Percentiles rank a stretch among this genome's conserved stretches.
Conservation (phyloP, 53 echinoderm and acorn worm genomes). For the Holothuria leucospilota region DNA sequence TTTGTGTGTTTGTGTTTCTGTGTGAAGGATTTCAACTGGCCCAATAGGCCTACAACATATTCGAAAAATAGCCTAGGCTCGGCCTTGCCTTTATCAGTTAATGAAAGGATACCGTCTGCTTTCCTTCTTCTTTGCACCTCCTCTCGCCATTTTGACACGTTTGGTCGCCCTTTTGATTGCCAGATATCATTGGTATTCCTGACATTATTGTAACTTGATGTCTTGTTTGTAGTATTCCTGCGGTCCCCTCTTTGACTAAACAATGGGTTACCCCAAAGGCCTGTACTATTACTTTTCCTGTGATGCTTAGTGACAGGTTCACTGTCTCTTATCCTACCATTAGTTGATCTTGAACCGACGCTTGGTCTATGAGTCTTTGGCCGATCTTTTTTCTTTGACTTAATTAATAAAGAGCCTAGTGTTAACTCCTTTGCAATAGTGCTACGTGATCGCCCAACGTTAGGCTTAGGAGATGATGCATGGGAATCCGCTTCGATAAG, state of each 20-base stretch:
- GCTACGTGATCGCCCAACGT: neutral
- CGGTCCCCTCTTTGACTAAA: neutral
- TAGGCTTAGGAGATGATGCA: neutral
- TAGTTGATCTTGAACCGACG: neutral
- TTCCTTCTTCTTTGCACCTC: constrained; percentile 21
- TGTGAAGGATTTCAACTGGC: no score
- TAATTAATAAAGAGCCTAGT: constrained; percentile 9
- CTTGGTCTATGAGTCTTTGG: neutral
- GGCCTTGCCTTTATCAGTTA: no score
- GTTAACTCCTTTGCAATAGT: neutral
- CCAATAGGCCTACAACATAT: no score
- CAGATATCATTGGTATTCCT: constrained; percentile 37
- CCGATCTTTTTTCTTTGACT: no score
- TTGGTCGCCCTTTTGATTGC: neutral
- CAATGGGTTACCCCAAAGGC: constrained; percentile 10
- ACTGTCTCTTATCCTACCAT: neutral
- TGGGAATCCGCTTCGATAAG: neutral
- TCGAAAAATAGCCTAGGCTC: no score
- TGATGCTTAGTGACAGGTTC: neutral
- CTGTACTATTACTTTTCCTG: neutral
- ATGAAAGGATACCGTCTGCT: constrained; percentile 37
- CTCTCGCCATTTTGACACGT: neutral
- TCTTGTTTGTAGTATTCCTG: neutral
- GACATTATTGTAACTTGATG: neutral
- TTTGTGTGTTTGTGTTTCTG: no score